Evolutionary conservation across 1,140 invertebrate genomes (phyloP), one percentile per base, ranked within the genome.

Genomic region (Magallana gigas): DNA sequence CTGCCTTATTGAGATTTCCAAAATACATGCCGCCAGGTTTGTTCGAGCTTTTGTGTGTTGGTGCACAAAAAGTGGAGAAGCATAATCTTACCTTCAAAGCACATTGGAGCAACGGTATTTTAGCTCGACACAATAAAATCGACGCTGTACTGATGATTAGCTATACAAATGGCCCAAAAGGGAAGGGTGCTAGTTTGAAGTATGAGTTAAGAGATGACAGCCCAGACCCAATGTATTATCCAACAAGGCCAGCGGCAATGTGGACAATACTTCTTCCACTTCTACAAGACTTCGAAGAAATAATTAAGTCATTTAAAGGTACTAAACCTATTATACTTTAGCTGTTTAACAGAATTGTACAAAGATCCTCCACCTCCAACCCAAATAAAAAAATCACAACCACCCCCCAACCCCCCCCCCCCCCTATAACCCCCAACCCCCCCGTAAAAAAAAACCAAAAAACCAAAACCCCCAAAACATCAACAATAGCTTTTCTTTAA

Each of bases 21-120:
- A 91, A 90, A 58, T 94, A 92, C 82, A 88, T 93, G 84, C 93
- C 94, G 0, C 93, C 93, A 8, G 93, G 93, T 1, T 62, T 94
- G 64, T 94, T 94, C 85, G 92, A 94, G 85, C 86, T 91, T 12
- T 86, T 94, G 4, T 90, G 88, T 56, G 91, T 93, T 8, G 90
- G 92, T 8, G 88, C 90, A 5, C 91, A 93, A 48, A 84, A 84
- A 8, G 36, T 76, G 68, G 90, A 91, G 29, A 90, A 90, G 76
- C 86, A 92, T 71, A 91, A 91, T 8, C 85, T 93, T 6, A 85
- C 81, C 11, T 92, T 92, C 80, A 60, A 91, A 36, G 89, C 91
- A 11, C 94, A 94, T 85, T 94, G 94, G 93, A 89, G 91, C 71
- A 88, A 90, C 11, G 93, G 94, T 23, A 88, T 94, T n/a, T 91